These are phyloP conservation scores for Polypedilum pembai DNA, from an alignment of 1,140 invertebrate species.

Conservation along the genomic window DNA sequence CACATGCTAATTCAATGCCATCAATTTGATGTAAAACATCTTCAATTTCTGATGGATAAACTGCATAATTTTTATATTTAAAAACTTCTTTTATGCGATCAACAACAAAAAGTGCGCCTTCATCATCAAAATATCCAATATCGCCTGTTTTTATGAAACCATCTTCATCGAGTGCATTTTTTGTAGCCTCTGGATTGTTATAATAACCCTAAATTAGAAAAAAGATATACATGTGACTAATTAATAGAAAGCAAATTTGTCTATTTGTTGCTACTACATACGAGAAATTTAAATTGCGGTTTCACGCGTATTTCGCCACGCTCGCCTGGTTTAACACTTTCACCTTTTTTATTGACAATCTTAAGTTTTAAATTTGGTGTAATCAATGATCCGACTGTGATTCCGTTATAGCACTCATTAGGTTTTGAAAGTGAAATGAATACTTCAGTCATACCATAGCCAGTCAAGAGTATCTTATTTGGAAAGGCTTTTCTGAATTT, in stretches of 20 bases:
- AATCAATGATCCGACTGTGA: slow-evolving; percentile 14
- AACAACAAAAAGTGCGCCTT: slow-evolving; percentile 53
- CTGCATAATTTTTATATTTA: slow-evolving; percentile 50
- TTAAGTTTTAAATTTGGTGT: not conserved
- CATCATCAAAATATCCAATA: slow-evolving; percentile 54
- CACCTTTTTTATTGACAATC: slow-evolving; percentile 19
- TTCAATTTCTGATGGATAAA: slow-evolving; percentile 32
- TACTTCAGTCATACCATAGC: not conserved
- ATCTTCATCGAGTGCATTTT: slow-evolving; percentile 45
- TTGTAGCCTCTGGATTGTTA: slow-evolving; percentile 6
- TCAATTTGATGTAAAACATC: slow-evolving; percentile 53
- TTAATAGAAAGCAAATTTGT: not conserved
- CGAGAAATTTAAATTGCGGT: not conserved
- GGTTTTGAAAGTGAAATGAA: not conserved
- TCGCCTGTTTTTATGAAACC: slow-evolving; percentile 59
- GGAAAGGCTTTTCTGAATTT: not conserved
- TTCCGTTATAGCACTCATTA: not conserved
- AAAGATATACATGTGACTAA: not conserved
- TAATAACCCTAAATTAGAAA: not conserved
- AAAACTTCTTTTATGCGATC: slow-evolving; percentile 64
- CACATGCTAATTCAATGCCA: slow-evolving; percentile 55
- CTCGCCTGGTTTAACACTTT: not conserved
- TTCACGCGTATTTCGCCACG: slow-evolving; percentile 27
- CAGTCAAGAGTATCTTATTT: not conserved
- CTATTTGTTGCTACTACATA: not conserved